Percentiles rank a stretch among this genome's conserved stretches.
Conservation (phyloP, 2,113 vertebrate species). For the Ailurus styani region DNA sequence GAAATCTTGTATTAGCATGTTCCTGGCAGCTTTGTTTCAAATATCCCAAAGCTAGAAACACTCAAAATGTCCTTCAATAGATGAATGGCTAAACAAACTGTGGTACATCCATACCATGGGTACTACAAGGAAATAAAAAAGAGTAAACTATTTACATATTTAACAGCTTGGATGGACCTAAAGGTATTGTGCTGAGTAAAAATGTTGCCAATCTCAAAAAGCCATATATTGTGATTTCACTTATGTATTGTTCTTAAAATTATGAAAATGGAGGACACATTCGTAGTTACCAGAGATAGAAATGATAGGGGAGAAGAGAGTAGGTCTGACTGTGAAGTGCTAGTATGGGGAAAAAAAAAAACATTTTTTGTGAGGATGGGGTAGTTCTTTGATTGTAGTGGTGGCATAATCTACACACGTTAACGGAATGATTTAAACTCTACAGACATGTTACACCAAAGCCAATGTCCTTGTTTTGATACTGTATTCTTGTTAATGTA, state of each 20-base stretch:
- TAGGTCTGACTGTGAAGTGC: not conserved
- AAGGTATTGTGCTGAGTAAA: not conserved
- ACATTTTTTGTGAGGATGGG: not conserved
- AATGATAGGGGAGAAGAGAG: rapidly evolving
- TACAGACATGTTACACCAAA: not conserved
- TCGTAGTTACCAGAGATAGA: not conserved
- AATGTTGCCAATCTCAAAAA: not conserved
- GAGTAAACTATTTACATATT: not conserved
- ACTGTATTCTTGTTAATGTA: not conserved
- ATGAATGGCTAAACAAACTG: not conserved
- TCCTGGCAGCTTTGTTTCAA: not conserved
- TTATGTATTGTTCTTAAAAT: not conserved
- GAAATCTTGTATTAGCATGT: not conserved
- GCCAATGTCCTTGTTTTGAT: not conserved
- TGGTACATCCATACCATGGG: not conserved
- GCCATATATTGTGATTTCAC: not conserved
- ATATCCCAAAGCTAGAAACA: not conserved
- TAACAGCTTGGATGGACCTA: not conserved
- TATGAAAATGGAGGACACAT: not conserved
- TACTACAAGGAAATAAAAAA: not conserved
- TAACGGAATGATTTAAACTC: not conserved
- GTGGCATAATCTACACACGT: not conserved
- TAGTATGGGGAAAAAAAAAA: not conserved
- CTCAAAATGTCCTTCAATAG: not conserved
- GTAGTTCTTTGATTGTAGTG: not conserved